Evolutionary conservation across 2,113 vertebrate genomes (phyloP).

Genomic region (Gila orcuttii): DNA sequence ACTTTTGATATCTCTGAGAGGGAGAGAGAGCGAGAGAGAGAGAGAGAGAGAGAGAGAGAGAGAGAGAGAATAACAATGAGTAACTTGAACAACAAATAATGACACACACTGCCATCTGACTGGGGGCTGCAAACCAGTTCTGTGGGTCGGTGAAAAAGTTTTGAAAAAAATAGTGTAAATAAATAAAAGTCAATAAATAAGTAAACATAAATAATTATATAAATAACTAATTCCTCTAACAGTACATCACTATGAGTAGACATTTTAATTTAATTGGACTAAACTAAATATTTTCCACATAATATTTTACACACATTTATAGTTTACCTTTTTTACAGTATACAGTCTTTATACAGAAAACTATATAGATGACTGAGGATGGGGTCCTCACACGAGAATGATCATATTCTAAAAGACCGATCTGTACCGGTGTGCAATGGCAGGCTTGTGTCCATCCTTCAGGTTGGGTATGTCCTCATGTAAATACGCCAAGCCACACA

Average conservation of each 20-base stretch:
- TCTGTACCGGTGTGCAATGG: slow-evolving; percentile 88
- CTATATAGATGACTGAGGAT: not conserved
- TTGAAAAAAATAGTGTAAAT: not conserved
- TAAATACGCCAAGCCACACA: slow-evolving; percentile 93
- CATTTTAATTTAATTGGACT: not conserved
- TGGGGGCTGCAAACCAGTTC: not conserved
- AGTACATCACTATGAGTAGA: not conserved
- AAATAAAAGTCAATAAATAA: too few relatives aligned
- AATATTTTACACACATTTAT: not conserved
- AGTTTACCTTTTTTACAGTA: not conserved
- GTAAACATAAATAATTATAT: not conserved
- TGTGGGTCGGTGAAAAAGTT: not conserved
- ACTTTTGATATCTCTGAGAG: slow-evolving; percentile 94
- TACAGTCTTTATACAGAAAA: not conserved
- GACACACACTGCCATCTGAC: too few relatives aligned
- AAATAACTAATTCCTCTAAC: not conserved
- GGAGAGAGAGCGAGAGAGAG: slow-evolving; percentile 1
- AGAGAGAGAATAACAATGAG: not conserved
- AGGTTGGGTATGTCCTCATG: slow-evolving; percentile 96
- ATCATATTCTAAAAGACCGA: not conserved
- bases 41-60: not conserved
- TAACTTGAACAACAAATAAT: too few relatives aligned
- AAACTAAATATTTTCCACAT: not conserved
- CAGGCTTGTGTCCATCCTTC: slow-evolving; percentile 96
- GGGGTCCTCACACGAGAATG: not conserved